phyloP scores from a whole-genome alignment of 2,797 vertebrate species.

The Scarus forsteni region DNA sequence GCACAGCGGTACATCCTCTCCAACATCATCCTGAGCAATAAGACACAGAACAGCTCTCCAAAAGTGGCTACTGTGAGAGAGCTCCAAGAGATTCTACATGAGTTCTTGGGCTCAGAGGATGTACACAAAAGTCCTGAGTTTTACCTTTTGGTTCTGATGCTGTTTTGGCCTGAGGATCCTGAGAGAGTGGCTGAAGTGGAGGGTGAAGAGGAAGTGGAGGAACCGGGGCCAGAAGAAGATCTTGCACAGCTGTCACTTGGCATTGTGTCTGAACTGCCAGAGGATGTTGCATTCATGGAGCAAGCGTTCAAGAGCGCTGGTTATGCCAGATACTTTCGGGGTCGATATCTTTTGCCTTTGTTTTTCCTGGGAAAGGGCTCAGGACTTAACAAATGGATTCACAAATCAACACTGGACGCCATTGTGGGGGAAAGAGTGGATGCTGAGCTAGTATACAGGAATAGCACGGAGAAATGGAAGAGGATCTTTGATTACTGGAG shows the following conservation, averaged over 20 bases:
- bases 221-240: not conserved
- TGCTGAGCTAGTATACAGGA: rapidly evolving
- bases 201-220: not conserved
- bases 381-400: conserved; percentile 56
- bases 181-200: not conserved
- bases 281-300: conserved; percentile 12
- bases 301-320: rapidly evolving
- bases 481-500: conserved; percentile 1
- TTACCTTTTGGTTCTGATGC: conserved; percentile 54
- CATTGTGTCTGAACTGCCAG: not conserved
- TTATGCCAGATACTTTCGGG: conserved; percentile 42
- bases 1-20: conserved; percentile 56
- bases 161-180: conserved; percentile 45
- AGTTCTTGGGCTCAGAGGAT: not conserved
- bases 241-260: not conserved
- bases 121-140: conserved; percentile 21
- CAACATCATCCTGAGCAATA: conserved; percentile 60
- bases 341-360: conserved; percentile 47
- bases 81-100: conserved; percentile 5
- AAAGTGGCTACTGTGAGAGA: not conserved
- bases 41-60: not conserved
- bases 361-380: conserved; percentile 60
- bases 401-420: conserved; percentile 51
- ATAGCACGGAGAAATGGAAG: rapidly evolving
- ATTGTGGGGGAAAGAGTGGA: conserved; percentile 17